phyloP scores from a whole-genome alignment of 2,888 invertebrate species.

The Eurois occulta region DNA sequence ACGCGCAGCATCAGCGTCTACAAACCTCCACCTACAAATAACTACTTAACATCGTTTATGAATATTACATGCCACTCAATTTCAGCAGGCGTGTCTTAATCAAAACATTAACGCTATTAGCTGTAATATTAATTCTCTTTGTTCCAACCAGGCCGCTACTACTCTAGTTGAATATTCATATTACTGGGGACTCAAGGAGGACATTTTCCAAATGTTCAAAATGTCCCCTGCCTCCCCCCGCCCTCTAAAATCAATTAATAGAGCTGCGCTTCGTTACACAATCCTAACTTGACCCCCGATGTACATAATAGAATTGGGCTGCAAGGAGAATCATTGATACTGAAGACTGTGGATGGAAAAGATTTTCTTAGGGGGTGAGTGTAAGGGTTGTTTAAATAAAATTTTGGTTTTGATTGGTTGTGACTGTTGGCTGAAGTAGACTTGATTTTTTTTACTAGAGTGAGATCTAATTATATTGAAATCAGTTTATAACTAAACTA shows the following conservation, averaged over 20 bases:
- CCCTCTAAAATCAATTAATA: slow-evolving; percentile 84
- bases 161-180: slow-evolving; percentile 84
- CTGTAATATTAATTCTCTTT: slow-evolving; percentile 79
- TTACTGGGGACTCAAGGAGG: slow-evolving; percentile 64
- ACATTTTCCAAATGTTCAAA: slow-evolving; percentile 66
- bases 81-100: slow-evolving; percentile 76
- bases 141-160: slow-evolving; percentile 64
- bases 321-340: slow-evolving; percentile 69
- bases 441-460: not conserved
- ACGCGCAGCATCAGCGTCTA: slow-evolving; percentile 20
- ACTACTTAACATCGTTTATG: slow-evolving; percentile 68
- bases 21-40: slow-evolving; percentile 51
- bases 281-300: slow-evolving; percentile 81
- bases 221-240: slow-evolving; percentile 69
- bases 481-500: not conserved
- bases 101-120: slow-evolving; percentile 78
- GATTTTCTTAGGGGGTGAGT: slow-evolving; percentile 39
- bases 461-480: not conserved
- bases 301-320: slow-evolving; percentile 75
- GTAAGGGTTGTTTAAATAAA: slow-evolving; percentile 46
- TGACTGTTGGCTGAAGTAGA: not conserved
- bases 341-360: slow-evolving; percentile 32
- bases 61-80: slow-evolving; percentile 80
- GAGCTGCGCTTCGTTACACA: slow-evolving; percentile 81
- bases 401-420: slow-evolving; percentile 15